phyloP scores from a whole-genome alignment of 92 coral and sea anemone genomes.

The Epizoanthus stellaris region DNA sequence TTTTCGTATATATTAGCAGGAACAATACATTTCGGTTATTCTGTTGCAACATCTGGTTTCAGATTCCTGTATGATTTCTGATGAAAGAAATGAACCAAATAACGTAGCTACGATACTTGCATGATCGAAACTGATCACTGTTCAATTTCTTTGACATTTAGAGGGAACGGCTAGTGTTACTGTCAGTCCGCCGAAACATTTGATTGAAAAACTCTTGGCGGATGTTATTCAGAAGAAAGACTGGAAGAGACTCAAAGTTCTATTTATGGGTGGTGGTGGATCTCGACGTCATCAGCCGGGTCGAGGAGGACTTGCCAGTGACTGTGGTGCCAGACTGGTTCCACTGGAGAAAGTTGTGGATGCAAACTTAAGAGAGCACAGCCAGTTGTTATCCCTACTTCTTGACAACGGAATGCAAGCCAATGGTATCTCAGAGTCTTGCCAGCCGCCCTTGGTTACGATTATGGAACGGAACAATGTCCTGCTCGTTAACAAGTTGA shows the following conservation, averaged over 20 bases:
- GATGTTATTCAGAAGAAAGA: conserved; percentile 53
- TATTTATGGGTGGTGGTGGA: conserved; percentile 89
- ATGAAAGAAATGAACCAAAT: no score
- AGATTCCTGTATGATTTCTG: no score
- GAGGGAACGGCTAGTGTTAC: conserved; percentile 73
- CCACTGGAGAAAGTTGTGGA: conserved; percentile 78
- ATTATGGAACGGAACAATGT: conserved; percentile 53
- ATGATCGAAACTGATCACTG: background rate
- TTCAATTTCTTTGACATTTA: conserved; percentile 14
- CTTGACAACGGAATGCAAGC: conserved; percentile 77
- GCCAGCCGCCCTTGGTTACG: conserved; percentile 62
- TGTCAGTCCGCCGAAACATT: conserved; percentile 54
- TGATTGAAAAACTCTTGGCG: conserved; percentile 45
- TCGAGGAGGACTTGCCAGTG: conserved; percentile 79
- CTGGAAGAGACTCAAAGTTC: conserved; percentile 77
- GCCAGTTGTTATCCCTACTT: conserved; percentile 58
- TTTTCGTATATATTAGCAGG: no score
- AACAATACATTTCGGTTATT: no score
- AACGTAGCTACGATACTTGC: no score
- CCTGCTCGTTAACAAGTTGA: conserved; percentile 61
- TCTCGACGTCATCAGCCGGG: conserved; percentile 53
- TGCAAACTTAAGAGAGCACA: conserved; percentile 34
- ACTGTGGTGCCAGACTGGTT: conserved; percentile 55
- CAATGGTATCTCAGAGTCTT: conserved; percentile 64
- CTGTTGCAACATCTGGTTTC: no score